Conservation (phyloP, 2,113 vertebrate species). For the Labeo rohita region DNA sequence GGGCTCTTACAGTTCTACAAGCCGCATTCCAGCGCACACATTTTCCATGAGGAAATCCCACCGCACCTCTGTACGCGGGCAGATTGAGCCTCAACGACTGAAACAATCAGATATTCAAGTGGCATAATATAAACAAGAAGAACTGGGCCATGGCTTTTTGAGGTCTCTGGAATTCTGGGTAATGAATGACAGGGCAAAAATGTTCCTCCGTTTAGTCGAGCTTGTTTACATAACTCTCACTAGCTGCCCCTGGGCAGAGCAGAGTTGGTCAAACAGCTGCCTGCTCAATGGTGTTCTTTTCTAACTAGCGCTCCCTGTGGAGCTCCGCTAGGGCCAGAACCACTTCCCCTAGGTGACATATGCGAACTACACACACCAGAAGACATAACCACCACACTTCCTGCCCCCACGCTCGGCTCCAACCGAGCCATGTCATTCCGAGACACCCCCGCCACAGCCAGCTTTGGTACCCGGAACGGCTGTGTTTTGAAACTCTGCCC, state of each 20-base stretch:
- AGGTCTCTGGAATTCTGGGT: slow-evolving; percentile 68
- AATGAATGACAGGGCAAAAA: slow-evolving; percentile 69
- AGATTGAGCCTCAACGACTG: slow-evolving; percentile 22
- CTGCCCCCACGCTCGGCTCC: slow-evolving; percentile 42
- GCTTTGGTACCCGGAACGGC: background rate
- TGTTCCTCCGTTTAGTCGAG: slow-evolving; percentile 65
- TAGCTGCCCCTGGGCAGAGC: slow-evolving; percentile 65
- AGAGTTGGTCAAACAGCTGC: slow-evolving; percentile 68
- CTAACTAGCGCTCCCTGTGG: slow-evolving; percentile 45
- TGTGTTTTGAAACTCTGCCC: slow-evolving; percentile 42
- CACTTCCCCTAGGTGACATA: slow-evolving; percentile 44
- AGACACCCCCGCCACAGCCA: background rate
- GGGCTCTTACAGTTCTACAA: slow-evolving; percentile 49
- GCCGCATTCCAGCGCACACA: slow-evolving; percentile 62
- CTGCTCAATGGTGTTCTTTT: slow-evolving; percentile 63
- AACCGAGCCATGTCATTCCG: slow-evolving; percentile 38
- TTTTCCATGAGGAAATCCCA: slow-evolving; percentile 73
- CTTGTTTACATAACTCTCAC: slow-evolving; percentile 74
- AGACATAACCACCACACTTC: slow-evolving; percentile 38
- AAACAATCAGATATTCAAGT: slow-evolving; percentile 28
- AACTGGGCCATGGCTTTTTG: slow-evolving; percentile 65
- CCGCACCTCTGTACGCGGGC: slow-evolving; percentile 35
- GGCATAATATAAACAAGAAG: slow-evolving; percentile 65
- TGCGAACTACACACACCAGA: slow-evolving; percentile 13
- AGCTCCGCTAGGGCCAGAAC: slow-evolving; percentile 2